These are phyloP conservation scores for Poicephalus meyeri DNA, from an alignment of 2,113 vertebrate genomes.

Conservation along the genomic window DNA sequence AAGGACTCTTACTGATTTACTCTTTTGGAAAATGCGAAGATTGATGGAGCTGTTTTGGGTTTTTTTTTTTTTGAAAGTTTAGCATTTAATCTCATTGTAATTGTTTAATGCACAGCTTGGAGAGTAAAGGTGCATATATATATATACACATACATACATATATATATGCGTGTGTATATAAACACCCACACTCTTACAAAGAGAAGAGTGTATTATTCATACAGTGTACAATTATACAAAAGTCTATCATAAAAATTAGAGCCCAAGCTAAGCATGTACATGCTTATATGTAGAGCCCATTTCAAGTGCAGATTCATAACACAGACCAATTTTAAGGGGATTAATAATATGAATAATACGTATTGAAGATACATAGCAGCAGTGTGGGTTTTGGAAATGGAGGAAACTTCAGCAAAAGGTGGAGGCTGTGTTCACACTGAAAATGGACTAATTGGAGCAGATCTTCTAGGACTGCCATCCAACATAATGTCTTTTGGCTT, in stretches of 20 bases:
- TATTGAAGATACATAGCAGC: background rate
- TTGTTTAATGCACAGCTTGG: background rate
- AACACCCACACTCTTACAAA: background rate
- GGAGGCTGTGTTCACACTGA: background rate
- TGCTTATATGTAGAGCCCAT: background rate
- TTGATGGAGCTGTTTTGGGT: background rate
- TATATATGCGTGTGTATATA: background rate
- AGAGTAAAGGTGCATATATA: background rate
- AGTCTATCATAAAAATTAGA: background rate
- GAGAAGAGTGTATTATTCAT: background rate
- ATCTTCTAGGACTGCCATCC: background rate
- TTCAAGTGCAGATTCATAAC: slow-evolving; percentile 37
- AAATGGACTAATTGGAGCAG: background rate
- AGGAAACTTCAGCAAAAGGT: background rate
- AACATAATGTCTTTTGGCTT: background rate
- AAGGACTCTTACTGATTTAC: background rate
- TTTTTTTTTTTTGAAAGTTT: background rate
- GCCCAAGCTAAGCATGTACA: background rate
- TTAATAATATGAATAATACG: slow-evolving; percentile 65
- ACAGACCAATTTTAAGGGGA: slow-evolving; percentile 42
- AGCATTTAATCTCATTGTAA: background rate
- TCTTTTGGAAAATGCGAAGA: background rate
- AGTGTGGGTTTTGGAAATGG: background rate
- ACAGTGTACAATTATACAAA: background rate
- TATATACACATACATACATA: no score